Percentiles rank a stretch among this genome's conserved stretches.
Evolutionary conservation across 2,888 invertebrate genomes (phyloP).

Genomic region (Oscheius sp.): DNA sequence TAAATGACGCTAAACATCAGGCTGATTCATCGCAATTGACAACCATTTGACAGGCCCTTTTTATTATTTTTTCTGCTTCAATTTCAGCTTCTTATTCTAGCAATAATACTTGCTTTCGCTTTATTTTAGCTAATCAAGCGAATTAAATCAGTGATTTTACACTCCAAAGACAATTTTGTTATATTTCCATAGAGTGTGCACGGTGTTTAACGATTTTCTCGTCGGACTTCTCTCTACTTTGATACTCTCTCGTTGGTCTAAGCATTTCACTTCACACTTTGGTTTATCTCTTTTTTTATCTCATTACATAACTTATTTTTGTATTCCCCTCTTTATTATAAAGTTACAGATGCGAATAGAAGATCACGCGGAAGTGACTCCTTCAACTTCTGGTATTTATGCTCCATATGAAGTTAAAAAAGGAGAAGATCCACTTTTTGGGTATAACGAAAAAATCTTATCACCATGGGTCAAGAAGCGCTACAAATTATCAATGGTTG

Average conservation of each 20-base stretch:
- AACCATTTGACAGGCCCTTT: no score
- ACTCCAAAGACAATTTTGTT: no score
- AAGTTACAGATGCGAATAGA: slow-evolving; percentile 13
- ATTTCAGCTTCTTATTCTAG: no score
- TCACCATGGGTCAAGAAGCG: slow-evolving; percentile 56
- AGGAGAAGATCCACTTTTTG: slow-evolving; percentile 23
- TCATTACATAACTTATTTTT: background rate
- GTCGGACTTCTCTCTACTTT: background rate
- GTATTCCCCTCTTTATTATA: background rate
- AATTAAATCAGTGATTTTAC: no score
- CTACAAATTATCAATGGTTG: slow-evolving; percentile 49
- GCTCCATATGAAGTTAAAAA: slow-evolving; percentile 9
- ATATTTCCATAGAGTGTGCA: no score
- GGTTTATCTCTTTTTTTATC: no score
- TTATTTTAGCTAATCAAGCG: no score
- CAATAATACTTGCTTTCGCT: no score
- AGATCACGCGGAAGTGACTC: slow-evolving; percentile 2
- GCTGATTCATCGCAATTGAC: no score
- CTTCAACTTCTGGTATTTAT: slow-evolving; percentile 27
- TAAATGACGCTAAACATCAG: no score
- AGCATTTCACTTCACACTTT: background rate
- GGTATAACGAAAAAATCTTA: slow-evolving; percentile 27
- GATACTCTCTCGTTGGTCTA: background rate
- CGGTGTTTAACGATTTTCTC: background rate
- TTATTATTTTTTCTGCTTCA: no score